Evolutionary conservation across 2,797 vertebrate genomes (phyloP), one percentile per base, ranked within the genome.

Genomic region (Melanotaenia maccullochi): DNA sequence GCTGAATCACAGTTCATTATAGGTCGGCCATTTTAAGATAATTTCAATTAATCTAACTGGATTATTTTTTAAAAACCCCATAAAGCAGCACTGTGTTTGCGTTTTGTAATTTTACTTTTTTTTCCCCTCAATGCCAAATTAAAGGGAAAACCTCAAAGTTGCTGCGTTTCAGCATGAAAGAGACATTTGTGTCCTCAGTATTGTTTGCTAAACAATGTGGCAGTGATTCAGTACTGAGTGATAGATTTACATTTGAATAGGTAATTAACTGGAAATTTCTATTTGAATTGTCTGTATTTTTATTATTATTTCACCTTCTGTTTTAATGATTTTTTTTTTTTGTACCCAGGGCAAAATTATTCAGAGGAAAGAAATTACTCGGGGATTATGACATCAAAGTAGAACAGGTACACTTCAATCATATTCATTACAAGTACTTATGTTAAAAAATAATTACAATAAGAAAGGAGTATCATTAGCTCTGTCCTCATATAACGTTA

Each of bases 311-410:
- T 14, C 6, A 20, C 18, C 5, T 47, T 47, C 7, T 42, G 16
- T 44, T 44, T 13, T 18, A 28, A 28, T 28, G 28, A 28, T 28
- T 22, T 5, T 75, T 36, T 24, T 8, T 4, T 30, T 49, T 1
- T 9, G 40, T 65, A 68, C 79, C 60, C 84, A 99, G 97, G 98
- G 91, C 95, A 76, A 99, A 97, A 89, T 92, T 97, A 81, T 96
- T 99, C 89, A 94, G 94, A 81, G 97, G 97, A 33, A 99, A 97
- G 91, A 99, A 97, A 82, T 65, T 99, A 35, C 94, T 92, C 62
- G 97, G 96, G 68, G 97, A 98, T 87, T 97, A 96, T 69, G 97
- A 99, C 79, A 95, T 99, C 91, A 97, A 95, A 91, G 95, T 99
- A 79, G 97, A 99, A 83, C 97, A 99, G 97, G 97, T 99, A 90